phyloP scores from a whole-genome alignment of 2,888 invertebrate species.

The Pollenia angustigena region DNA sequence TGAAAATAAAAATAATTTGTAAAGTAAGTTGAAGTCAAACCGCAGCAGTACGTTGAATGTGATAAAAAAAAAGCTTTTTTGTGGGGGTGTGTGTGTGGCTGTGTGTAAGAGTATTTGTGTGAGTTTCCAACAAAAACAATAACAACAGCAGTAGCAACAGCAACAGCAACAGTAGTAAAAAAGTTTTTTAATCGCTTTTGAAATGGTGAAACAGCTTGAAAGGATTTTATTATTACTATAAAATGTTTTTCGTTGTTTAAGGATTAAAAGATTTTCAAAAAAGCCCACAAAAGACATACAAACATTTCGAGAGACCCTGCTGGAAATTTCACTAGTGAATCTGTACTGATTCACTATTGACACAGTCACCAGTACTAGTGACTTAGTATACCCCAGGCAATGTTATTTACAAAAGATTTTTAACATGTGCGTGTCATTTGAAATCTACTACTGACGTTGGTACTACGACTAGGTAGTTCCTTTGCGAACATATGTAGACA shows the following conservation, averaged over 20 bases:
- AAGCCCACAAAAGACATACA: slow-evolving; percentile 19
- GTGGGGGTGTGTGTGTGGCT: not conserved
- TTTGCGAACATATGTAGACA: no score
- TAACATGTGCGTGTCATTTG: no score
- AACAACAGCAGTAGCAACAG: slow-evolving; percentile 16
- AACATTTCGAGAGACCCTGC: not conserved
- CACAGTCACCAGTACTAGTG: no score
- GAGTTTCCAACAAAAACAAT: slow-evolving; percentile 8
- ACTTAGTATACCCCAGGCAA: no score
- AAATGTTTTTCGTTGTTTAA: slow-evolving; percentile 70
- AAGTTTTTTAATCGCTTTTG: slow-evolving; percentile 73
- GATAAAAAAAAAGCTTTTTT: slow-evolving; percentile 52
- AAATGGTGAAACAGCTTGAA: slow-evolving; percentile 73
- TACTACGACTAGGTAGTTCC: no score
- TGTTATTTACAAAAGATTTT: no score
- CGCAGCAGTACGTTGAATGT: slow-evolving; percentile 67
- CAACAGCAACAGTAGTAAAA: slow-evolving; percentile 28
- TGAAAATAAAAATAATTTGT: slow-evolving; percentile 59
- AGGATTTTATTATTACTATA: slow-evolving; percentile 70
- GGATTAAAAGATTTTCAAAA: slow-evolving; percentile 63
- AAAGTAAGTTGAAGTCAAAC: slow-evolving; percentile 71
- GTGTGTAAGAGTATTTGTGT: not conserved
- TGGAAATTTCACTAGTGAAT: no score
- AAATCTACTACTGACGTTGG: no score
- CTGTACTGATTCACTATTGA: no score